Base-by-base conservation (phyloP, 2,888 invertebrate species). In the Sesia bembeciformis region DNA sequence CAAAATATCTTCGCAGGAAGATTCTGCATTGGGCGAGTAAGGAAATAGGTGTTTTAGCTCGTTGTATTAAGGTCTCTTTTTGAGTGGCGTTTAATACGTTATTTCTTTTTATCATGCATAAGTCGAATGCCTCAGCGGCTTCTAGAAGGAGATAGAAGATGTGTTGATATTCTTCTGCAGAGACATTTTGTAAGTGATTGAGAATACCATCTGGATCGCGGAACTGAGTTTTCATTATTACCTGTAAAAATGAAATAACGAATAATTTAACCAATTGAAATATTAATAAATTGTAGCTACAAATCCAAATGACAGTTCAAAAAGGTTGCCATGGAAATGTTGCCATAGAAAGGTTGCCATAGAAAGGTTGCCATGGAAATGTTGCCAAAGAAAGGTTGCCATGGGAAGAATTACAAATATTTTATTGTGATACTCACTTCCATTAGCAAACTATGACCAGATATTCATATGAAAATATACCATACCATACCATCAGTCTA, bases 191-290 rank as follows among this genome's bases (percentile, higher is more conserved):
- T 6, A 96, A 90, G 40, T 93, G 94, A 74, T 95, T 96, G 4
- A 97, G 86, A 55, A 96, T 93, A 42, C 96, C 96, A 70, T 94
- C 94, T 0, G 96, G 95, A 71, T 96, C 95, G 56, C 95, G 91
- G 72, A 94, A 95, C 64, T 96, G 96, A 5, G 95, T 95, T 78
- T 95, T 95, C 91, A 95, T 94, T 23, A 95, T 93, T 0, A 95
- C 94, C 93, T 93, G 76, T 0, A 61, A 56, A 43, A 43, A 23
- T 23, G 23, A 23, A 23, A 23, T 23, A 23, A 23, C n/a, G n/a
- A 23, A 23, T 23, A 23, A 23, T 23, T 23, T 23, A 23, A 23
- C 23, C 2, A 23, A 23, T 23, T 23, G 23, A 23, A 23, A 23
- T 23, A 23, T 23, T 23, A 23, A n/a, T n/a, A n/a, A n/a, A n/a